Percentiles rank a stretch among this genome's conserved stretches.
Conservation (phyloP, 1,140 invertebrate species). For the Apis cerana region DNA sequence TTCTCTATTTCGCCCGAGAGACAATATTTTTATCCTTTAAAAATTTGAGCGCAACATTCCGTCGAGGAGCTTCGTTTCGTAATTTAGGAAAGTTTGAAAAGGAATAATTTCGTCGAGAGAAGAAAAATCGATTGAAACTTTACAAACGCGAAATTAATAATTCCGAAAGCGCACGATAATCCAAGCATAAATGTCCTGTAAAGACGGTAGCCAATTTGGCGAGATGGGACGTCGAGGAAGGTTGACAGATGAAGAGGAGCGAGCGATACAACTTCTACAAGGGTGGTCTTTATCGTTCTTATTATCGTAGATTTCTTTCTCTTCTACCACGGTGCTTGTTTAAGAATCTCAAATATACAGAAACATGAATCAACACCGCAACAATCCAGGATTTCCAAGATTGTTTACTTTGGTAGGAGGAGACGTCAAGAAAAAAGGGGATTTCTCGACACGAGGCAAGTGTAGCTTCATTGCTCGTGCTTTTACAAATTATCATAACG, state of each 20-base stretch:
- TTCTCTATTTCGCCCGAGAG: not conserved
- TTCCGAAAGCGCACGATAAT: constrained; percentile 27
- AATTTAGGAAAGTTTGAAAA: too few species aligned
- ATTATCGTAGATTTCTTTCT: constrained; percentile 50
- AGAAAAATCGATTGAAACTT: too few species aligned
- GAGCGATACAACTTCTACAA: constrained; percentile 42
- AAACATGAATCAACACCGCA: constrained; percentile 13
- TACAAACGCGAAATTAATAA: too few species aligned
- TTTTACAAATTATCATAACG: not conserved
- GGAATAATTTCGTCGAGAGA: too few species aligned
- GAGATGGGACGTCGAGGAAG: constrained; percentile 45
- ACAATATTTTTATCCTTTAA: not conserved
- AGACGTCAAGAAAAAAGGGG: not conserved
- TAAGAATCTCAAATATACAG: constrained; percentile 27
- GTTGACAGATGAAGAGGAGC: constrained; percentile 51
- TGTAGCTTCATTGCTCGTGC: too few species aligned
- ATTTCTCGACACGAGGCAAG: not conserved
- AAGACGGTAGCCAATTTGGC: constrained; percentile 46
- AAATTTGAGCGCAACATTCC: too few species aligned
- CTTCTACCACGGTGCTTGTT: not conserved
- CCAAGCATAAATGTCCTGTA: constrained; percentile 34
- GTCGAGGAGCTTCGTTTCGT: too few species aligned
- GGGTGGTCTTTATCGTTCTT: constrained; percentile 55
- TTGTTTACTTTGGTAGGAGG: constrained; percentile 13
- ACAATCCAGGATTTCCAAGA: constrained; percentile 5